These are phyloP conservation scores for Archips xylosteana DNA, from an alignment of 2,888 invertebrate genomes.

Conservation along the genomic window DNA sequence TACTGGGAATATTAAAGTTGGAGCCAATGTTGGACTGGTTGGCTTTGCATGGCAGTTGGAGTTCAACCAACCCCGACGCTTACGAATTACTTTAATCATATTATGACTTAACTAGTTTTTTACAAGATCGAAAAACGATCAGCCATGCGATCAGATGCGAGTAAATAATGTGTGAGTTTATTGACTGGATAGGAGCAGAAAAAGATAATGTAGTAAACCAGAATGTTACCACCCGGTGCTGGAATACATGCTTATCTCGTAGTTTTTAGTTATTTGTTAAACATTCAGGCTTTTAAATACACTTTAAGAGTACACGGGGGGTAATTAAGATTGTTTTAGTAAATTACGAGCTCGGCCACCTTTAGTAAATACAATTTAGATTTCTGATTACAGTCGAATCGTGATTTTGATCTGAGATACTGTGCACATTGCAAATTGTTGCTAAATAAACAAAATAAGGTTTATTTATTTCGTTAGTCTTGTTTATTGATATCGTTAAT, in stretches of 20 bases:
- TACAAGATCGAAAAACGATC: constrained; percentile 33
- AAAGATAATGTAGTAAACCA: neutral
- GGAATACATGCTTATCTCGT: neutral
- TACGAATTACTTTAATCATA: constrained; percentile 45
- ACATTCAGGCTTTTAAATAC: neutral
- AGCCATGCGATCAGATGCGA: constrained; percentile 11
- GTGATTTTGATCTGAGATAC: neutral
- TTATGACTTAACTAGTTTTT: constrained; percentile 38
- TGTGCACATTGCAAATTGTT: neutral
- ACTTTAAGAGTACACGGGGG: neutral
- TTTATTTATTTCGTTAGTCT: too few relatives aligned
- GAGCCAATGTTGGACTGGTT: constrained; percentile 15
- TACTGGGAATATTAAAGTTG: constrained; percentile 11
- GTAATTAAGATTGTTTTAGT: constrained; percentile 20
- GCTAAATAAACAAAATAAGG: too few relatives aligned
- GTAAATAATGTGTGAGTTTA: constrained; percentile 3
- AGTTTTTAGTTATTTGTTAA: neutral
- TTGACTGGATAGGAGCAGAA: neutral
- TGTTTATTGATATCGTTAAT: too few relatives aligned
- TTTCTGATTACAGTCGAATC: too few relatives aligned
- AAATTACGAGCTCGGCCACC: constrained; percentile 9
- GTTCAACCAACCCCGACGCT: constrained; percentile 46
- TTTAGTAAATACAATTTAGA: neutral
- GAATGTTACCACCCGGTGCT: neutral
- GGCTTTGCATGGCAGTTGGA: constrained; percentile 48